Percentiles rank a stretch among this genome's conserved stretches.
Evolutionary conservation across 2,888 invertebrate genomes (phyloP).

Genomic region (Apamea epomidion): DNA sequence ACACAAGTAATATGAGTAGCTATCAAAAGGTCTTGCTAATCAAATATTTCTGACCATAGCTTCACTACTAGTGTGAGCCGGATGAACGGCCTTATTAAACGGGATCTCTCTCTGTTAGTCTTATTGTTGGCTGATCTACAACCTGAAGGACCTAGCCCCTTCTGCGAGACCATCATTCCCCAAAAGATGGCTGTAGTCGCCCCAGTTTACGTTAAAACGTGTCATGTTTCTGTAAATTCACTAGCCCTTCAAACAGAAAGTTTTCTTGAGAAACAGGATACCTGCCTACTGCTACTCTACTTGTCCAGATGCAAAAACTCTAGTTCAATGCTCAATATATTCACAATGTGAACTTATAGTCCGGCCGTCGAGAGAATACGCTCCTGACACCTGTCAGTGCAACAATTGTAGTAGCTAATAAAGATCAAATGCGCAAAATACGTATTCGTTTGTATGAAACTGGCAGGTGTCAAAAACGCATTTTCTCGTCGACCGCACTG

Average conservation of each 20-base stretch:
- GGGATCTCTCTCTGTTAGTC: not conserved
- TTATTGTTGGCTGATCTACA: not conserved
- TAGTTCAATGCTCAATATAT: not conserved
- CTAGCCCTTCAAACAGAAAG: not conserved
- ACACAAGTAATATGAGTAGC: not conserved
- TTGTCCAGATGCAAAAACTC: not conserved
- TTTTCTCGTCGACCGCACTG: too few relatives aligned
- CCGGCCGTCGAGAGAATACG: too few relatives aligned
- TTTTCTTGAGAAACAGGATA: too few relatives aligned
- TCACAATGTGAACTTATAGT: not conserved
- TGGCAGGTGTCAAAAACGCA: too few relatives aligned
- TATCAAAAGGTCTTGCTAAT: too few relatives aligned
- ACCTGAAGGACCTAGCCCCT: not conserved
- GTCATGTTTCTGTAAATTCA: not conserved
- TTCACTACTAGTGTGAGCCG: not conserved
- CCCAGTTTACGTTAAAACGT: too few relatives aligned
- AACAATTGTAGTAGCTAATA: too few relatives aligned
- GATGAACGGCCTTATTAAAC: not conserved
- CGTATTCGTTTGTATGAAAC: too few relatives aligned
- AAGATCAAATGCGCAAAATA: too few relatives aligned
- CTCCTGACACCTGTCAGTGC: too few relatives aligned
- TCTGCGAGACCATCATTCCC: too few relatives aligned
- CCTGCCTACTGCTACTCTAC: not conserved
- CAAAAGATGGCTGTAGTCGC: not conserved
- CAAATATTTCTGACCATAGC: not conserved